Evolutionary conservation across 2,888 invertebrate species (phyloP), one percentile per base, ranked within the genome.

Genomic region (Antheraea yamamai): DNA sequence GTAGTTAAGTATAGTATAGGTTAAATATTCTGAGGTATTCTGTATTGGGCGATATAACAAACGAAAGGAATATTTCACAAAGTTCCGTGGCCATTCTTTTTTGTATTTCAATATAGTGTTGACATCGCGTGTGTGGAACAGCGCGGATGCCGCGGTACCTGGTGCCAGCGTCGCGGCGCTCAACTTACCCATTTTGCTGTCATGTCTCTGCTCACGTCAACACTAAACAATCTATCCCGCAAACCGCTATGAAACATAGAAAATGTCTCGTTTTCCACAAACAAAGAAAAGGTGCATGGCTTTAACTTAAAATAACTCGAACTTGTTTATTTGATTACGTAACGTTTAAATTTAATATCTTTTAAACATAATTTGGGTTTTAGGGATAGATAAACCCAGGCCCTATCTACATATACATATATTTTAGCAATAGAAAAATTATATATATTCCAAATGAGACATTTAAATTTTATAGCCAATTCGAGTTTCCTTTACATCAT

Each of bases 131-230:
- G 94, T 80, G 85, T 87, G 86, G 82, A 82, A 81, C 80, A 78
- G 80, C 81, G 81, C 77, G 87, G 87, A 92, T 92, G 88, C 92
- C 93, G 86, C 87, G 88, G 93, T 92, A 88, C 92, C 93, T 87
- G 91, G 90, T 88, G 83, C 83, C 82, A 84, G 83, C 85, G 82
- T 81, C 84, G 82, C 84, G 87, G 84, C 85, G 83, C 87, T 85
- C 86, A 86, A 86, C 87, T 84, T 86, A 83, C 82, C 85, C 79
- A 81, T 85, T 84, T 83, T 85, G 87, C 89, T 90, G 92, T 91
- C 93, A 90, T 91, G 91, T 93, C 87, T 83, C 87, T 85, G 87
- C 90, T 92, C 93, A 93, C 94, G 93, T 90, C 84, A 92, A 80
- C 75, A 58, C 77, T 73, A 70, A 70, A 70, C 70, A 35, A 70